Conservation (phyloP, 2,113 vertebrate genomes). For the Polyodon spathula region DNA sequence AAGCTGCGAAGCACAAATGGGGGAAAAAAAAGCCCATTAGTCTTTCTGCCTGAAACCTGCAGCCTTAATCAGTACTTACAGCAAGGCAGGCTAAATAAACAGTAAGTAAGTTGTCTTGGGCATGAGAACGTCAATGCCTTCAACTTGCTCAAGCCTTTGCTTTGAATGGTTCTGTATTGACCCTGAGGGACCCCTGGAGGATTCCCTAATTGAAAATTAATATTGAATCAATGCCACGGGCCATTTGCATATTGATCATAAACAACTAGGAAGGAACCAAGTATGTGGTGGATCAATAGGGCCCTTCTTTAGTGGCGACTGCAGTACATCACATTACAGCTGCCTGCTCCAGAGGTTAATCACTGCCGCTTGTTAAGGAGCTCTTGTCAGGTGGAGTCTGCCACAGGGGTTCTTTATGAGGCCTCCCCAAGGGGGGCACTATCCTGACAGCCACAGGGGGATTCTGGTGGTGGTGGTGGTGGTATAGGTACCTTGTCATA, state of each 20-base stretch:
- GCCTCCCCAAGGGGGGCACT: slow-evolving; percentile 19
- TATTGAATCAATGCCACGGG: slow-evolving; percentile 90
- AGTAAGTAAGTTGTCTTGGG: slow-evolving; percentile 75
- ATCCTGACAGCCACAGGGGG: slow-evolving; percentile 16
- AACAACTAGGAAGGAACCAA: slow-evolving; percentile 96
- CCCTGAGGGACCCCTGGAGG: slow-evolving; percentile 88
- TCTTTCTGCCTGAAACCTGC: slow-evolving; percentile 52
- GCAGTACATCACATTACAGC: slow-evolving; percentile 60
- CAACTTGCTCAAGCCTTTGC: slow-evolving; percentile 67
- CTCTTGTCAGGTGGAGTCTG: slow-evolving; percentile 61
- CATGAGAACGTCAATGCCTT: slow-evolving; percentile 65
- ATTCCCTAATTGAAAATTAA: slow-evolving; percentile 99
- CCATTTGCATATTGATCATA: slow-evolving; percentile 99
- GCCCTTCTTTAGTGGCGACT: slow-evolving; percentile 69
- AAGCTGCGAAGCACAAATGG: slow-evolving; percentile 15
- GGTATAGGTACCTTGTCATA: not conserved
- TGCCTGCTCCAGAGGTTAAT: slow-evolving; percentile 62
- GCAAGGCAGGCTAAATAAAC: slow-evolving; percentile 66
- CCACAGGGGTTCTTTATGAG: slow-evolving; percentile 40
- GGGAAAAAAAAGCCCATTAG: slow-evolving; percentile 43
- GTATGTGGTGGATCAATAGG: slow-evolving; percentile 88
- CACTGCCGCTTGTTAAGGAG: slow-evolving; percentile 64
- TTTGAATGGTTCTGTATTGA: slow-evolving; percentile 89
- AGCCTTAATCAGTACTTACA: slow-evolving; percentile 65
- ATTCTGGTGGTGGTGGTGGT: not conserved